Percentiles rank a stretch among this genome's conserved stretches.
Evolutionary conservation across 2,113 vertebrate species (phyloP).

Genomic region (Neopipo cinnamomea): DNA sequence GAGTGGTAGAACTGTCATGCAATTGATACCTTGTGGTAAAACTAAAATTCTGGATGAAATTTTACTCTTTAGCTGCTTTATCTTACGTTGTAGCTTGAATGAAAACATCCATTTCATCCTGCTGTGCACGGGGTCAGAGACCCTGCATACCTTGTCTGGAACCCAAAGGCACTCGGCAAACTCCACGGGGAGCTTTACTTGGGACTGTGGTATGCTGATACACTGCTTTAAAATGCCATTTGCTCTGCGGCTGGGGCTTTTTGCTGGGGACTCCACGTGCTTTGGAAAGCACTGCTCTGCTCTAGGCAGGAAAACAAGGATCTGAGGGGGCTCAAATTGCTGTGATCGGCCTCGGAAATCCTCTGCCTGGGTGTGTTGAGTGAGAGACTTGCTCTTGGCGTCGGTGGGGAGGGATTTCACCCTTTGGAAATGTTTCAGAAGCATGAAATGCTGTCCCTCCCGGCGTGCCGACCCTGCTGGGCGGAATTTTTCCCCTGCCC

Average conservation of each 20-base stretch:
- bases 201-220: neutral
- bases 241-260: neutral
- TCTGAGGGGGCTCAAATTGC: conserved; percentile 5
- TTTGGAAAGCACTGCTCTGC: neutral
- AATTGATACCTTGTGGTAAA: neutral
- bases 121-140: neutral
- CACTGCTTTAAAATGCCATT: neutral
- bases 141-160: neutral
- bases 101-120: neutral
- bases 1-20: no score
- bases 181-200: neutral
- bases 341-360: neutral
- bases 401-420: neutral
- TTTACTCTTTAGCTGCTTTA: neutral
- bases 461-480: accelerated
- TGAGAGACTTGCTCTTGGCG: neutral
- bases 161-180: neutral
- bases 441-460: conserved; percentile 5
- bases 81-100: neutral
- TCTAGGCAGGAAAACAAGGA: conserved; percentile 1
- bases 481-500: neutral
- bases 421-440: conserved; percentile 13
- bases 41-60: accelerated
- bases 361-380: neutral
- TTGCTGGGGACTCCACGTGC: neutral